These are phyloP conservation scores for Eubasilissa splendida DNA, from an alignment of 2,888 invertebrate genomes.

Conservation along the genomic window DNA sequence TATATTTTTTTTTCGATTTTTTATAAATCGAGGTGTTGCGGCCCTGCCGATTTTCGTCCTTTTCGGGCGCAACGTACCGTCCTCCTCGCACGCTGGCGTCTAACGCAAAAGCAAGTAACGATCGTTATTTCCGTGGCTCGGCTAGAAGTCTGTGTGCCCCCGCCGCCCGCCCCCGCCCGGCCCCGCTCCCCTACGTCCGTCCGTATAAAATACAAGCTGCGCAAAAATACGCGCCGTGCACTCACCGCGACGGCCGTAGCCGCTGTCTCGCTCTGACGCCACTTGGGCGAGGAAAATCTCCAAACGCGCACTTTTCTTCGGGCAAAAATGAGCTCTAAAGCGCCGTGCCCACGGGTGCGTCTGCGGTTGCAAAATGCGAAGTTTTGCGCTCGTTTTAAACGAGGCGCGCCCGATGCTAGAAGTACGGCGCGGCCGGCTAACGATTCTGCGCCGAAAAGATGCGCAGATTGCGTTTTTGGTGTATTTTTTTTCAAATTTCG, in stretches of 20 bases:
- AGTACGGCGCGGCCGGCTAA: constrained; percentile 61
- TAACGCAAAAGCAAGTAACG: constrained; percentile 61
- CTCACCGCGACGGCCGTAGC: constrained; percentile 36
- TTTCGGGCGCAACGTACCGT: constrained; percentile 48
- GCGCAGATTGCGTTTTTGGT: constrained; percentile 76
- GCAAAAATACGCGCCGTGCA: constrained; percentile 56
- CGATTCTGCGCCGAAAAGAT: constrained; percentile 76
- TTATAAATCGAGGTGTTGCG: background rate
- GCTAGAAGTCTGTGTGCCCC: constrained; percentile 43
- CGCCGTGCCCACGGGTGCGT: background rate
- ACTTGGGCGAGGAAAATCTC: constrained; percentile 38
- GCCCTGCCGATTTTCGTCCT: constrained; percentile 43
- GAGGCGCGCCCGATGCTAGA: constrained; percentile 44
- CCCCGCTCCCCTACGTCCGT: constrained; percentile 40
- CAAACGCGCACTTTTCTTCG: constrained; percentile 4
- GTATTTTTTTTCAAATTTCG: constrained; percentile 66
- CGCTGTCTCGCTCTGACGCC: constrained; percentile 42
- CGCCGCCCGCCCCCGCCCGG: constrained; percentile 10
- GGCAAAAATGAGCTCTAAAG: constrained; percentile 33
- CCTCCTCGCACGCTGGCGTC: constrained; percentile 52
- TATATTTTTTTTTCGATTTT: too few species aligned
- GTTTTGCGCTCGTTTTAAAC: constrained; percentile 41
- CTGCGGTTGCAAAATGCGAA: constrained; percentile 28
- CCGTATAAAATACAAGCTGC: constrained; percentile 56
- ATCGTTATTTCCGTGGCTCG: constrained; percentile 72